phyloP scores from a whole-genome alignment of 1,140 invertebrate species.

The Drosophila busckii region DNA sequence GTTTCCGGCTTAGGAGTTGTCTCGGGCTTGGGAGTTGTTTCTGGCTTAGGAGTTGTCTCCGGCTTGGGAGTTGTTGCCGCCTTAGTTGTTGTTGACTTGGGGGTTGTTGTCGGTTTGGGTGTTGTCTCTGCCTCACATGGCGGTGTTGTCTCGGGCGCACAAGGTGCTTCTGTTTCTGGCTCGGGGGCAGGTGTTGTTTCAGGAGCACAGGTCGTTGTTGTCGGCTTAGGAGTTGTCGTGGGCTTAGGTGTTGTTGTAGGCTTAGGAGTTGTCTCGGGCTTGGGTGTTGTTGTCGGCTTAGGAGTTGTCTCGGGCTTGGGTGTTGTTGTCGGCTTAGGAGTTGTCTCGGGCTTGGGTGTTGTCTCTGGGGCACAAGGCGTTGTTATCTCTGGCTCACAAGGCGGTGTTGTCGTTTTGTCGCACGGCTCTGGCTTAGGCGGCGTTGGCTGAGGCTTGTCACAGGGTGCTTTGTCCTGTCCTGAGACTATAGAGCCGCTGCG shows the following conservation, averaged over 20 bases:
- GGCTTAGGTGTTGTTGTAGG: neutral
- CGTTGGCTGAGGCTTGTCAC: conserved; percentile 8
- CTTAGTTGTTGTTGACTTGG: neutral
- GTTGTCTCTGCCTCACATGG: conserved; percentile 3
- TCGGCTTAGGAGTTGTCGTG: neutral
- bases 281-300: neutral
- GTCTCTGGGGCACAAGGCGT: neutral
- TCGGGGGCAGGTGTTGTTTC: neutral
- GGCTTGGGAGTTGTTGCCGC: neutral
- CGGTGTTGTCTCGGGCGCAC: conserved; percentile 6
- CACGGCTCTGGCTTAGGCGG: no score
- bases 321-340: conserved; percentile 1
- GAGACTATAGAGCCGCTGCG: conserved; percentile 9
- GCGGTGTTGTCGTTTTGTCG: conserved; percentile 14
- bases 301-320: neutral
- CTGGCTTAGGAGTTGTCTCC: neutral
- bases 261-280: neutral
- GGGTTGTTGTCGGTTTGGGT: neutral
- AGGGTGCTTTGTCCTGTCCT: neutral
- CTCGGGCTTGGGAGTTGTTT: neutral
- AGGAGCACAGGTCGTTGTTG: neutral
- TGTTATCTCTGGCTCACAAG: conserved; percentile 11
- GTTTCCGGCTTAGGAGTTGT: neutral
- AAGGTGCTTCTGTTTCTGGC: conserved; percentile 4
- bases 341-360: no score